Evolutionary conservation across 2,113 vertebrate genomes (phyloP).

Genomic region (Myiozetetes cayanensis): DNA sequence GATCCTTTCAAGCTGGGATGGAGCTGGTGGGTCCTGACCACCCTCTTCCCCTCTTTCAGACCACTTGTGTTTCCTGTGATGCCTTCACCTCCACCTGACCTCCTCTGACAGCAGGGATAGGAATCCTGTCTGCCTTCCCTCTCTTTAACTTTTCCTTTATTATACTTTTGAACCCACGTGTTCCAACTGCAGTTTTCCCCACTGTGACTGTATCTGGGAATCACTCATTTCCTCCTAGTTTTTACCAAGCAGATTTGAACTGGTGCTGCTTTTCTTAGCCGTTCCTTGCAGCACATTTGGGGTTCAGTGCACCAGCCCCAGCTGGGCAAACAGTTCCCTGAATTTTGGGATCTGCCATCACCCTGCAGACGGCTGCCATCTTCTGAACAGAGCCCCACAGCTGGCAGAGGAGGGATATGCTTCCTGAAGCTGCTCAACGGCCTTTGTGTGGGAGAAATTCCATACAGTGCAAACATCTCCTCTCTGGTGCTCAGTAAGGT

Average conservation of each 20-base stretch:
- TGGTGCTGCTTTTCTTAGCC: rapidly evolving
- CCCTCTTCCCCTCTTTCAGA: background rate
- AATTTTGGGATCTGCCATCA: background rate
- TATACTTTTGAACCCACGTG: rapidly evolving
- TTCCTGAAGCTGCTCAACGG: background rate
- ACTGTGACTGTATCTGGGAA: background rate
- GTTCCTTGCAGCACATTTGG: background rate
- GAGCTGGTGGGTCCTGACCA: background rate
- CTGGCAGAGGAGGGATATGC: background rate
- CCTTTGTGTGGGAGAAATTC: background rate
- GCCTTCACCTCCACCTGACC: no score
- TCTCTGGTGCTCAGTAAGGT: background rate
- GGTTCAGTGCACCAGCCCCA: rapidly evolving
- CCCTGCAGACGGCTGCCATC: background rate
- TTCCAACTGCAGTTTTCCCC: background rate
- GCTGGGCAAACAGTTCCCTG: background rate
- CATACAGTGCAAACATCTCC: background rate
- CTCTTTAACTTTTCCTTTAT: background rate
- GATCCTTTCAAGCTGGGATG: background rate
- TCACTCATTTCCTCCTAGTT: background rate
- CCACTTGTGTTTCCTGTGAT: background rate
- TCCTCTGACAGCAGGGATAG: background rate
- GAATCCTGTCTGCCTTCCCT: background rate
- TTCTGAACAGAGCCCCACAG: background rate
- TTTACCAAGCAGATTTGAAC: background rate